Evolutionary conservation across 1,140 invertebrate genomes (phyloP).

Genomic region (Drosophila varians): DNA sequence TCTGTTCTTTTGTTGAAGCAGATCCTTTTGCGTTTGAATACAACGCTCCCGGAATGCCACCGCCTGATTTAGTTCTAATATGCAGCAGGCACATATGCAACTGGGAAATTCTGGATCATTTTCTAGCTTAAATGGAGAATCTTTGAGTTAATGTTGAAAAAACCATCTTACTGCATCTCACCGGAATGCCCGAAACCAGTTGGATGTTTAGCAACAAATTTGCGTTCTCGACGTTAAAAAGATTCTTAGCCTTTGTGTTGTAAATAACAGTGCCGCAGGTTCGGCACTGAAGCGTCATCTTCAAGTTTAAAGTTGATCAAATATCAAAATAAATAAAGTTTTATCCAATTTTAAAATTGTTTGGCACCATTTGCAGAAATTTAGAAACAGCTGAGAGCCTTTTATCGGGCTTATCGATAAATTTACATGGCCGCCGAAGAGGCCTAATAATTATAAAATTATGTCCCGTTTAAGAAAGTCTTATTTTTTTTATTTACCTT

Average conservation of each 20-base stretch:
- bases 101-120: constrained; percentile 33
- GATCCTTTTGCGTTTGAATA: constrained; percentile 38
- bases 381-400: neutral
- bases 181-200: constrained; percentile 33
- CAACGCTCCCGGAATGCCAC: constrained; percentile 52
- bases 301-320: neutral
- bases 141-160: neutral
- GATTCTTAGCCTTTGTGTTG: constrained; percentile 54
- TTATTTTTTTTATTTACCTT: neutral
- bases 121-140: constrained; percentile 15
- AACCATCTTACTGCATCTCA: constrained; percentile 2
- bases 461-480: neutral
- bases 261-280: constrained; percentile 59
- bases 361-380: neutral
- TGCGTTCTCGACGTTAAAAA: constrained; percentile 41
- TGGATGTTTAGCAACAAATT: constrained; percentile 36
- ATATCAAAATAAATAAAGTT: neutral
- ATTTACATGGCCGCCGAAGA: neutral
- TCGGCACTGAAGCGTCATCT: constrained; percentile 54
- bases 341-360: neutral
- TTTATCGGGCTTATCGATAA: neutral
- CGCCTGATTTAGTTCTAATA: constrained; percentile 52
- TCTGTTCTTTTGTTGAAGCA: neutral
- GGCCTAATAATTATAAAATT: too few relatives aligned
- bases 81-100: constrained; percentile 61